phyloP scores from a whole-genome alignment of 2,888 invertebrate genomes.

The Nebria salina region DNA sequence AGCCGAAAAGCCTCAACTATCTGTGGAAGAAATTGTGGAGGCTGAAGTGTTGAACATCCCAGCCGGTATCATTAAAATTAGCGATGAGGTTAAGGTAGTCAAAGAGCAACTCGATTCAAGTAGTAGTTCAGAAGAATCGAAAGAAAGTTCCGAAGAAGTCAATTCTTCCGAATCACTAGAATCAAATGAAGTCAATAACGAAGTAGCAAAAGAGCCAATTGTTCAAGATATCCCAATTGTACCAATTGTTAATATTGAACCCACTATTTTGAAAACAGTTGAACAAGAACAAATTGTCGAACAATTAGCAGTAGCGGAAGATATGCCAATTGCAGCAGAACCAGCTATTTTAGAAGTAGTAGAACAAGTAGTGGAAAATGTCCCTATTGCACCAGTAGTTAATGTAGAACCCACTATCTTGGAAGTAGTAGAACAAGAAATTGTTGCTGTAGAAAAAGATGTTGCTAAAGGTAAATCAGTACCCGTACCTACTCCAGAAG shows the following conservation, averaged over 20 bases:
- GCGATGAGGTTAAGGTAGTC: not conserved
- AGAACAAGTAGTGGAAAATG: constrained; percentile 45
- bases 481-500: not conserved
- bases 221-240: constrained; percentile 12
- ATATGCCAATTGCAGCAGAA: constrained; percentile 2
- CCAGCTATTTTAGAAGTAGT: not conserved
- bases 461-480: not conserved
- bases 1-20: constrained; percentile 54
- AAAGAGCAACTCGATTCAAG: constrained; percentile 29
- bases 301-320: constrained; percentile 11
- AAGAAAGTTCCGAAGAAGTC: not conserved
- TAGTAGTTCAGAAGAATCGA: constrained; percentile 18
- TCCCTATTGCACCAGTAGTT: constrained; percentile 23
- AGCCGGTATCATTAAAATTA: constrained; percentile 25
- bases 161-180: constrained; percentile 26
- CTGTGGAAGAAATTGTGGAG: constrained; percentile 51
- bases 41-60: constrained; percentile 40
- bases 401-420: constrained; percentile 3
- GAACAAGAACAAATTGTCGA: not conserved
- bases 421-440: constrained; percentile 2
- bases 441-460: constrained; percentile 7
- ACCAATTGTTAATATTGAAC: constrained; percentile 3
- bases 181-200: constrained; percentile 33
- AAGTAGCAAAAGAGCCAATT: not conserved
- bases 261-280: not conserved